Evolutionary conservation across 1,140 invertebrate genomes (phyloP).

Genomic region (Conus ventricosus): DNA sequence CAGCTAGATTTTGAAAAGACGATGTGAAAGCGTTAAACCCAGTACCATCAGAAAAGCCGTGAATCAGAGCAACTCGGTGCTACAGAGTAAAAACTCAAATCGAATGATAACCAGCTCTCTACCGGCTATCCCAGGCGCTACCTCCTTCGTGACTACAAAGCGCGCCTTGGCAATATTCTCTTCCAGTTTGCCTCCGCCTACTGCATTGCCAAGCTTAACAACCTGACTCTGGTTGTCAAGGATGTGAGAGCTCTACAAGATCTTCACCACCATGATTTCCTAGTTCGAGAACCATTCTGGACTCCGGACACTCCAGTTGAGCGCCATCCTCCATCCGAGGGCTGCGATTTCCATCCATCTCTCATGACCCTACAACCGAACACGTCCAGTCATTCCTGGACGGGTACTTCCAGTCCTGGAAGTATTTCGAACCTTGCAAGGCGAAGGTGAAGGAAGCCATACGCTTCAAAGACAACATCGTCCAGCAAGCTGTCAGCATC

Average conservation of each 20-base stretch:
- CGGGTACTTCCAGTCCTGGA: slow-evolving; percentile 50
- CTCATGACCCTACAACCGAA: neutral
- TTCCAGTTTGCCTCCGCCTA: slow-evolving; percentile 53
- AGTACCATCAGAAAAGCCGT: no score
- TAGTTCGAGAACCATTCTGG: neutral
- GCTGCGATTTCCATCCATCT: neutral
- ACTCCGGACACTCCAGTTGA: neutral
- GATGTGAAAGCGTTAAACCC: no score
- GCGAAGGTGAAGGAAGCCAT: slow-evolving; percentile 25
- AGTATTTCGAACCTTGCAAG: slow-evolving; percentile 45
- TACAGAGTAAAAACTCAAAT: no score
- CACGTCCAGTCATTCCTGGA: neutral
- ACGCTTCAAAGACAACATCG: slow-evolving; percentile 28
- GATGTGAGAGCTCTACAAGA: neutral
- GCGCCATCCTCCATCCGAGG: neutral
- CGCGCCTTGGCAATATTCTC: slow-evolving; percentile 49
- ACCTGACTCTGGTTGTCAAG: slow-evolving; percentile 33
- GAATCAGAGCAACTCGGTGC: no score
- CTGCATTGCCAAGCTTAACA: slow-evolving; percentile 42
- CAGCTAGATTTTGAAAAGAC: no score
- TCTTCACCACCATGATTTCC: neutral
- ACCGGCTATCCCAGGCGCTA: neutral
- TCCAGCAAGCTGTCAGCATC: slow-evolving; percentile 1
- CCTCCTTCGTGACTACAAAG: neutral
- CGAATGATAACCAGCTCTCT: no score